phyloP scores from a whole-genome alignment of 2,113 vertebrate genomes.

The Eublepharis macularius region DNA sequence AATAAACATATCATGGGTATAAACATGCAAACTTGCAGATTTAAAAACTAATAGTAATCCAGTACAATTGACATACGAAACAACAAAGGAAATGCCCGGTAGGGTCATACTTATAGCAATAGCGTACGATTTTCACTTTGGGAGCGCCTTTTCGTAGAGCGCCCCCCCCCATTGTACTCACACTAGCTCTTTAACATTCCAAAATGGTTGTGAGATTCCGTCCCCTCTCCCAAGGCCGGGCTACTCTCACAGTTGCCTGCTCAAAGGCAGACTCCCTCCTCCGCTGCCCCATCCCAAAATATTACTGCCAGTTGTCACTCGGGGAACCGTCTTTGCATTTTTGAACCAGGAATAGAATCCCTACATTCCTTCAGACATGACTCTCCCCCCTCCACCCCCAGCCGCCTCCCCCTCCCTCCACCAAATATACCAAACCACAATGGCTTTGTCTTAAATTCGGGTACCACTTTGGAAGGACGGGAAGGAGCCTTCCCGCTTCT shows the following conservation, averaged over 20 bases:
- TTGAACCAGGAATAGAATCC: conserved; percentile 74
- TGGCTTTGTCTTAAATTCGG: conserved; percentile 6
- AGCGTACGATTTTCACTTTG: too few species aligned
- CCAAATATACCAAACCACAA: conserved; percentile 44
- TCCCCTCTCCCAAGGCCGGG: not conserved
- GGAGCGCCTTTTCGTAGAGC: not conserved
- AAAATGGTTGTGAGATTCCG: rapidly evolving
- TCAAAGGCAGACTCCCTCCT: not conserved
- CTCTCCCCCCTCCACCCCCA: conserved; percentile 28
- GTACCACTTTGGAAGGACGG: too few species aligned
- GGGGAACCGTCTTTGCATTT: conserved; percentile 70
- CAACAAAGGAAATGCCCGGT: too few species aligned
- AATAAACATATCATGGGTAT: too few species aligned
- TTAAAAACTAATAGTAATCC: too few species aligned
- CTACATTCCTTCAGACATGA: conserved; percentile 67
- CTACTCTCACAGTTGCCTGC: conserved; percentile 27
- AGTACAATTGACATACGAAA: too few species aligned
- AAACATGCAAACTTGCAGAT: too few species aligned
- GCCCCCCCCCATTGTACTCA: rapidly evolving
- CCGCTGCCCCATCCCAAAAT: conserved; percentile 23
- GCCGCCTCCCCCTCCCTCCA: conserved; percentile 12
- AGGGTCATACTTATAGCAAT: too few species aligned
- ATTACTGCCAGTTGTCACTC: conserved; percentile 77
- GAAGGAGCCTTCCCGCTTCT: too few species aligned
- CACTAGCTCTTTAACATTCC: not conserved